Evolutionary conservation across 2,113 vertebrate genomes (phyloP).

Genomic region (Corythornis cristatus): DNA sequence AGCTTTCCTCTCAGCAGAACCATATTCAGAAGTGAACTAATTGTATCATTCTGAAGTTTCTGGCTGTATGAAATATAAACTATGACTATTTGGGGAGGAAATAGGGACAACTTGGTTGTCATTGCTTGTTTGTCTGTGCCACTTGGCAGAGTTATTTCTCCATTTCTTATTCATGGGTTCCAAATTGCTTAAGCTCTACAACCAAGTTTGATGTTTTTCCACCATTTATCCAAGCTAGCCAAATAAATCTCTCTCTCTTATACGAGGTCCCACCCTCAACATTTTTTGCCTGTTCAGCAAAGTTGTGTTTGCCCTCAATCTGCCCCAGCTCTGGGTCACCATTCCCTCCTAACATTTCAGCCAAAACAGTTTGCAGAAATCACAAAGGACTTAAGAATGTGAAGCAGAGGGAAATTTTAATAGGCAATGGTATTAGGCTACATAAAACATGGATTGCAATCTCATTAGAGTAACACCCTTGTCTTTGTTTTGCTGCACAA

Average conservation of each 20-base stretch:
- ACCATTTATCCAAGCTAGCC: background rate
- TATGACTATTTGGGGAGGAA: background rate
- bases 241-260: background rate
- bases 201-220: background rate
- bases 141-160: background rate
- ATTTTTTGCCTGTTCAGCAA: background rate
- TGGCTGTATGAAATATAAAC: background rate
- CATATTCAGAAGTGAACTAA: background rate
- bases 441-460: background rate
- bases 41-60: background rate
- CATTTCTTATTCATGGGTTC: background rate
- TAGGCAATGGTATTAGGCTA: background rate
- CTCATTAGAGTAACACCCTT: background rate
- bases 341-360: background rate
- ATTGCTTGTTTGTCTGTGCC: background rate
- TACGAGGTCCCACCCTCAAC: background rate
- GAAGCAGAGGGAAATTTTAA: background rate
- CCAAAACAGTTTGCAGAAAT: background rate
- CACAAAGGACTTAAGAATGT: background rate
- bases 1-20: background rate
- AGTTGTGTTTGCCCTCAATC: background rate
- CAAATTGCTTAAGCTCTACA: background rate
- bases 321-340: background rate
- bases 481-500: background rate
- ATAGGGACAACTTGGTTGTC: background rate